Evolutionary conservation across 2,113 vertebrate species (phyloP).

Genomic region (Chiloscyllium plagiosum): DNA sequence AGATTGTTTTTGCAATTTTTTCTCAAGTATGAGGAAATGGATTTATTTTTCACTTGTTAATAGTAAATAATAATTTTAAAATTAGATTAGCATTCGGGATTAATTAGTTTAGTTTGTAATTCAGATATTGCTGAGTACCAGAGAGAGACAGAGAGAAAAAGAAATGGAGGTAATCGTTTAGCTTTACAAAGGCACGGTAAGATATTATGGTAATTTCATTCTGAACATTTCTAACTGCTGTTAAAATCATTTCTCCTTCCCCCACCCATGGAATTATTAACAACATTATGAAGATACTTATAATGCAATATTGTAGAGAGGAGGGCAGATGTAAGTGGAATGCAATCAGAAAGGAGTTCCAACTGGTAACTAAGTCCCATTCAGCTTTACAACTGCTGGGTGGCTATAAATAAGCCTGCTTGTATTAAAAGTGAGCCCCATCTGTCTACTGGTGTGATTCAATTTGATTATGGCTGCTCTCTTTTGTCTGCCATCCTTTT

Average conservation of each 20-base stretch:
- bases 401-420: conserved; percentile 58
- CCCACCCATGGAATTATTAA: neutral
- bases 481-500: conserved; percentile 63
- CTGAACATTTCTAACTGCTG: neutral
- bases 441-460: conserved; percentile 64
- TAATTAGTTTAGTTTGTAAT: conserved; percentile 37
- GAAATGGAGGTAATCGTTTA: conserved; percentile 7
- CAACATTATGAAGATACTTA: neutral
- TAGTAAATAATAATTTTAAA: conserved; percentile 23
- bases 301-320: neutral
- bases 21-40: conserved; percentile 15
- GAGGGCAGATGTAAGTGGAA: neutral
- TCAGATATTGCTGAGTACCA: conserved; percentile 4
- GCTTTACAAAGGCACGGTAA: neutral
- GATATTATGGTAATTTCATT: neutral
- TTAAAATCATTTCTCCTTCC: neutral
- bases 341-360: conserved; percentile 24
- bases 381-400: conserved; percentile 40
- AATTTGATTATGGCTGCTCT: conserved; percentile 68
- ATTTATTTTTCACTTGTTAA: conserved; percentile 21
- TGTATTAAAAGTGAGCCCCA: conserved; percentile 66
- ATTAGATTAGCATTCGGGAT: conserved; percentile 1
- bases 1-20: neutral
- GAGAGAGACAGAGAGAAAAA: conserved; percentile 33
- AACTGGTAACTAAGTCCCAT: conserved; percentile 44